Evolutionary conservation across 2,888 invertebrate genomes (phyloP), one percentile per base, ranked within the genome.

Genomic region (Trachelus iudaicus): DNA sequence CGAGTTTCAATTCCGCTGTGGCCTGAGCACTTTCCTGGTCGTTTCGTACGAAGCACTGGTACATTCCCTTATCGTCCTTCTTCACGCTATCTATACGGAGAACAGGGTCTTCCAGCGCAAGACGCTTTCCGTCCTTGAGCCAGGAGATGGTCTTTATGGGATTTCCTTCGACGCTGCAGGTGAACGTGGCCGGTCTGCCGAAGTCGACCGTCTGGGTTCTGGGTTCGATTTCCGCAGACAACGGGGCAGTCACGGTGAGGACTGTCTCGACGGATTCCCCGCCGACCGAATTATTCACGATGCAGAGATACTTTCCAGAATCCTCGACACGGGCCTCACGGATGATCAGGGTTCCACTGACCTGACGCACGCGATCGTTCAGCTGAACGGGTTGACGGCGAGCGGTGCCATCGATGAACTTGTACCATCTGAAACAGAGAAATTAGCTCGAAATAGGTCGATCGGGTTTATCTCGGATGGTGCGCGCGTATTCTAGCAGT

Each of bases 51-150:
- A 98, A 97, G 90, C 98, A 98, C 90, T 98, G 98, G 91, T 98
- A 98, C 98, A 98, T 98, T 88, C 98, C 98, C 90, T 97, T 97
- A 92, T 98, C 98, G 92, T 97, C 97, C 88, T 98, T 97, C 92
- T 97, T 96, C 0, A 98, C 97, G 1, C 97, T 95, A 87, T 97
- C 97, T 87, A 98, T 98, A 83, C 96, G 94, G 73, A 98, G 92
- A 78, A 96, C 94, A 9, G 96, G 94, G 87, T 97, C 97, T 85
- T 95, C 95, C 87, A 97, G 96, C 80, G 95, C 95, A 88, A 98
- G 94, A 79, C 95, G 95, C 92, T 96, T 96, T 84, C 98, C 98
- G 91, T 98, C 97, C 92, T 98, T 98, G 82, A 97, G 93, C 98
- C 98, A 98, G 77, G 95, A 96, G 82, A 98, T 94, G 2, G 96